Conservation (phyloP, 2,888 invertebrate genomes). For the Lordiphosa fenestrarum region DNA sequence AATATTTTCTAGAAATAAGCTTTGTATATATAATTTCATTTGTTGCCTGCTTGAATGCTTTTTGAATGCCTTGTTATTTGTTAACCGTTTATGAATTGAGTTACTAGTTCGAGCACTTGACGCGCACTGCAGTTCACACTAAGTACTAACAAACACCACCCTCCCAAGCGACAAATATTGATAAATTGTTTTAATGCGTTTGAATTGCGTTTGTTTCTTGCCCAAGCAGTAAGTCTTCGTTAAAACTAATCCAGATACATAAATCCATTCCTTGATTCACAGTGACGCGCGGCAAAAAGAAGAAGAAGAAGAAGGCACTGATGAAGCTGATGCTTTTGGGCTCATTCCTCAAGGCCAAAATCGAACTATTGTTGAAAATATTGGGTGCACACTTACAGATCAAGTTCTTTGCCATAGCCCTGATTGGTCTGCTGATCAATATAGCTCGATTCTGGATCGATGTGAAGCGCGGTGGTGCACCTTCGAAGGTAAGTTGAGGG, state of each 20-base stretch:
- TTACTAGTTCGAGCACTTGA: slow-evolving; percentile 69
- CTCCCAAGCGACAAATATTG: slow-evolving; percentile 61
- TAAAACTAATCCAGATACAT: slow-evolving; percentile 6
- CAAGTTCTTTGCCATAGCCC: slow-evolving; percentile 88
- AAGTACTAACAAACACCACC: slow-evolving; percentile 78
- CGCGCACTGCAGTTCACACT: slow-evolving; percentile 76
- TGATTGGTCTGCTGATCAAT: slow-evolving; percentile 86
- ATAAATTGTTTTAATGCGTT: neutral
- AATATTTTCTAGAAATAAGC: neutral
- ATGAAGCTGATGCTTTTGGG: slow-evolving; percentile 86
- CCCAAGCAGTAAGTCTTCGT: neutral
- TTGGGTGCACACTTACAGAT: slow-evolving; percentile 88
- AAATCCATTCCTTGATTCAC: neutral
- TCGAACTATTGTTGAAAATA: slow-evolving; percentile 86
- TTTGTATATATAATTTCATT: slow-evolving; percentile 4
- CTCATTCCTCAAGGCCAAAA: slow-evolving; percentile 86
- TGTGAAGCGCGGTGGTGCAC: slow-evolving; percentile 86
- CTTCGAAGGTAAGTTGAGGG: slow-evolving; percentile 83
- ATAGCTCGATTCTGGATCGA: slow-evolving; percentile 88
- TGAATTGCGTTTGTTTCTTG: too few relatives aligned
- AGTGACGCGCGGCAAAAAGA: slow-evolving; percentile 80
- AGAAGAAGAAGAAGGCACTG: slow-evolving; percentile 84
- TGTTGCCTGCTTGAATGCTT: slow-evolving; percentile 36
- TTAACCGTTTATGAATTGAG: slow-evolving; percentile 3
- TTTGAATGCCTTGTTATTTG: slow-evolving; percentile 42